Evolutionary conservation across 35 echinoderm and acorn worm genomes (phyloP).

Genomic region (Apostichopus parvimensis): DNA sequence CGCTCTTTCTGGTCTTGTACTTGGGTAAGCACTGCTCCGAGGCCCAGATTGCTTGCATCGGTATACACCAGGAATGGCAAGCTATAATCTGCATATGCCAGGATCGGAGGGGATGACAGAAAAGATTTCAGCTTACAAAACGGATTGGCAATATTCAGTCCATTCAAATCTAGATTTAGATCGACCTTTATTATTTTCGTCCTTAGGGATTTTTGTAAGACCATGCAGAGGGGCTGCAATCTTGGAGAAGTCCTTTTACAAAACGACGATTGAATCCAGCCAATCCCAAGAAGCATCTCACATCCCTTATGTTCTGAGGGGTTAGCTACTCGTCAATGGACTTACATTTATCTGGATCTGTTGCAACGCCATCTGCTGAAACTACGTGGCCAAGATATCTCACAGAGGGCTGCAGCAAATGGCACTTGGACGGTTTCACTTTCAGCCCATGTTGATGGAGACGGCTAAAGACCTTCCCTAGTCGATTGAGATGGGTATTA

Average conservation of each 20-base stretch:
- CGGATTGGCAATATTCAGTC: neutral
- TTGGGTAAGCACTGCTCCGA: constrained; percentile 69
- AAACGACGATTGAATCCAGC: constrained; percentile 37
- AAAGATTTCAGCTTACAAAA: constrained; percentile 26
- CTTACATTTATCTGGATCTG: constrained; percentile 57
- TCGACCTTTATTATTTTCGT: no score
- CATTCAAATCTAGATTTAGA: no score
- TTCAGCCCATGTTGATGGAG: constrained; percentile 14
- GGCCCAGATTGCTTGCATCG: constrained; percentile 35
- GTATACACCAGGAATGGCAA: neutral
- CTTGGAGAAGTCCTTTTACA: constrained; percentile 30
- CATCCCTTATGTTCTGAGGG: neutral
- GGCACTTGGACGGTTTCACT: constrained; percentile 29
- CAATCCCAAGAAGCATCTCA: neutral
- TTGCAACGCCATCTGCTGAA: constrained; percentile 46
- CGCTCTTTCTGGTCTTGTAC: constrained; percentile 33
- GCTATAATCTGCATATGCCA: constrained; percentile 51
- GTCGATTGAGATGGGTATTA: neutral
- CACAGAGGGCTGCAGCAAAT: constrained; percentile 40
- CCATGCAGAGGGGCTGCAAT: constrained; percentile 39
- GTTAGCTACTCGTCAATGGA: neutral
- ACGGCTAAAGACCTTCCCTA: constrained; percentile 1
- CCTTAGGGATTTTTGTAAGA: neutral
- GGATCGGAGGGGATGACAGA: constrained; percentile 49
- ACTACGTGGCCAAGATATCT: constrained; percentile 61